These are phyloP conservation scores for Pitangus sulphuratus DNA, from an alignment of 2,797 vertebrate species.

Conservation along the genomic window DNA sequence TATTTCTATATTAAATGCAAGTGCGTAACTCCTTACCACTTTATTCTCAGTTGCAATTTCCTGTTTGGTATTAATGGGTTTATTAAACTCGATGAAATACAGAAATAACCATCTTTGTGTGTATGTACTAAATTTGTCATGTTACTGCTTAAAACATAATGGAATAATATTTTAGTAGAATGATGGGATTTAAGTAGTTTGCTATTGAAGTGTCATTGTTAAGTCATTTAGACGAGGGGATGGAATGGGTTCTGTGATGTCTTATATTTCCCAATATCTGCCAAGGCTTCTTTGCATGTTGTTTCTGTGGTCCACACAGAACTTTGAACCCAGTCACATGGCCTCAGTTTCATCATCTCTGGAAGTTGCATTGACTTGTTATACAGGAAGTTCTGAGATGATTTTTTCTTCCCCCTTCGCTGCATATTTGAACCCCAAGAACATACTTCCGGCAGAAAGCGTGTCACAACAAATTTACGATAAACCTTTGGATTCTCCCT, in stretches of 20 bases:
- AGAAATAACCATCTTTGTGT: not conserved
- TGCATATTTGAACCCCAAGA: not conserved
- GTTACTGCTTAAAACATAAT: not conserved
- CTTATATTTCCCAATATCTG: not conserved
- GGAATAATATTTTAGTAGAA: not conserved
- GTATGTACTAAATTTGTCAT: not conserved
- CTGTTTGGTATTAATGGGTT: not conserved
- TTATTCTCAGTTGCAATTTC: not conserved
- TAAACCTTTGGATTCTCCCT: not conserved
- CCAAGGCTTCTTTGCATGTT: not conserved
- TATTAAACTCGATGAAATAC: not conserved
- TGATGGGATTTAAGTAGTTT: not conserved
- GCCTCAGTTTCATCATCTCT: conserved; percentile 7
- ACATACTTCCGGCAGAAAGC: not conserved
- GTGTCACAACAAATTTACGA: not conserved
- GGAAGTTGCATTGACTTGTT: not conserved
- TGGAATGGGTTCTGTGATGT: not conserved
- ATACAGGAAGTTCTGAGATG: conserved; percentile 17
- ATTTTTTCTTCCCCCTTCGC: not conserved
- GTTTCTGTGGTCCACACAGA: not conserved
- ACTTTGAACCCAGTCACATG: not conserved
- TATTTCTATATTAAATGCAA: not conserved
- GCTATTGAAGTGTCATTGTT: not conserved
- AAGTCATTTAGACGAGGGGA: not conserved
- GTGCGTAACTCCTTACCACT: not conserved